Percentiles rank a stretch among this genome's conserved stretches.
Evolutionary conservation across 2,888 invertebrate genomes (phyloP).

Genomic region (Pyralis farinalis): DNA sequence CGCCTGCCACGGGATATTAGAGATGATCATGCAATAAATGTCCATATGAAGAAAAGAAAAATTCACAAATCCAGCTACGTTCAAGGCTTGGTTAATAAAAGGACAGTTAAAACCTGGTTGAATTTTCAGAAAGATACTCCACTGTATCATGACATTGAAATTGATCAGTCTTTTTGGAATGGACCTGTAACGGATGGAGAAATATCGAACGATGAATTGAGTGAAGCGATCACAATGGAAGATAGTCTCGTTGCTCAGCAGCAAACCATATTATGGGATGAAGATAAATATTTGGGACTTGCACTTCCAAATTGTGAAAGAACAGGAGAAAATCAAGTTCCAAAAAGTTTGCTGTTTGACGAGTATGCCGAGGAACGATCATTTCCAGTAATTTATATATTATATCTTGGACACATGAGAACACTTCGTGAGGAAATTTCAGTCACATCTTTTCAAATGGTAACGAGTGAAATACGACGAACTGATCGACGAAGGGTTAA

Average conservation of each 20-base stretch:
- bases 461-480: constrained; percentile 45
- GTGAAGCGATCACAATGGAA: constrained; percentile 21
- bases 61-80: constrained; percentile 12
- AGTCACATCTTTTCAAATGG: constrained; percentile 43
- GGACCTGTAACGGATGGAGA: constrained; percentile 1
- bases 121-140: constrained; percentile 5
- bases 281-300: constrained; percentile 21
- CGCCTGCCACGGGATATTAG: constrained; percentile 26
- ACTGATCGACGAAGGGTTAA: constrained; percentile 42
- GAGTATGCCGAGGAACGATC: constrained; percentile 51
- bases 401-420: constrained; percentile 32
- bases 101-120: constrained; percentile 11
- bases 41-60: constrained; percentile 13
- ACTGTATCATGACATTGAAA: constrained; percentile 9
- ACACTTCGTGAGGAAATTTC: constrained; percentile 29
- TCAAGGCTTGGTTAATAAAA: constrained; percentile 11
- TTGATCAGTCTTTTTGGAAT: constrained; percentile 7
- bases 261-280: constrained; percentile 27
- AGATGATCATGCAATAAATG: constrained; percentile 21
- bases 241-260: constrained; percentile 25
- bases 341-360: constrained; percentile 21
- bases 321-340: constrained; percentile 20
- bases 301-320: no score
- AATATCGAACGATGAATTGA: constrained; percentile 15
- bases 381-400: constrained; percentile 53